These are phyloP conservation scores for Passer montanus DNA, from an alignment of 2,113 vertebrate species.

Conservation along the genomic window DNA sequence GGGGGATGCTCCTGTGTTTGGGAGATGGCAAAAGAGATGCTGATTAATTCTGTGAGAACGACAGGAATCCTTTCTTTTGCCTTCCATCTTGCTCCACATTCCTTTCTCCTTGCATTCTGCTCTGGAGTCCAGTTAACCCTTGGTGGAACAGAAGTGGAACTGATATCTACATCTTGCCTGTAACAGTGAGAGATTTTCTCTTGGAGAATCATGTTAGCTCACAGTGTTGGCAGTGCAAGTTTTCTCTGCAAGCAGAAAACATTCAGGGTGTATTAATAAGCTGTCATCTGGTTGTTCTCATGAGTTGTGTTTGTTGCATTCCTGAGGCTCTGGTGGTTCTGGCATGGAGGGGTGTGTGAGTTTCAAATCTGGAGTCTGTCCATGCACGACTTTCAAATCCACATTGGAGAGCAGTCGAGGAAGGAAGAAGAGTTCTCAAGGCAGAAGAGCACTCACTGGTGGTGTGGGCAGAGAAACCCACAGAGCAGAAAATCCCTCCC, in stretches of 20 bases:
- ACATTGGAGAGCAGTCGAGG: neutral
- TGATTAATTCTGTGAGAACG: neutral
- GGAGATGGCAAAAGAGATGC: neutral
- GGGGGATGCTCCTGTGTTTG: neutral
- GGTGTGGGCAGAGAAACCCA: neutral
- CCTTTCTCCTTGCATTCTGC: neutral
- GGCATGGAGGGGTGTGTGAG: conserved; percentile 15
- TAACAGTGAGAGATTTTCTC: neutral
- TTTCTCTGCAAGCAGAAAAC: neutral
- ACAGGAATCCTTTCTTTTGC: neutral
- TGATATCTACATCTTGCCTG: neutral
- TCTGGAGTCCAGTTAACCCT: neutral
- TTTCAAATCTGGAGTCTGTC: conserved; percentile 45
- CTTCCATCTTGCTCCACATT: neutral
- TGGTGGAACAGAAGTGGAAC: neutral
- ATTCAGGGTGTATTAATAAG: conserved; percentile 4
- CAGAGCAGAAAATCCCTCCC: neutral
- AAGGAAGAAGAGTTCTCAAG: conserved; percentile 32
- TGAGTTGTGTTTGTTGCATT: conserved; percentile 7
- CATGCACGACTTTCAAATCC: conserved; percentile 35
- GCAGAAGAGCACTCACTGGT: neutral
- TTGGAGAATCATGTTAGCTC: neutral
- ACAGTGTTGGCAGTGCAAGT: neutral
- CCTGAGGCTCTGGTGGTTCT: conserved; percentile 16
- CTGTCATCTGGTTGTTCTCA: conserved; percentile 24